phyloP scores from a whole-genome alignment of 2,888 invertebrate genomes.

The Dendrolimus houi region DNA sequence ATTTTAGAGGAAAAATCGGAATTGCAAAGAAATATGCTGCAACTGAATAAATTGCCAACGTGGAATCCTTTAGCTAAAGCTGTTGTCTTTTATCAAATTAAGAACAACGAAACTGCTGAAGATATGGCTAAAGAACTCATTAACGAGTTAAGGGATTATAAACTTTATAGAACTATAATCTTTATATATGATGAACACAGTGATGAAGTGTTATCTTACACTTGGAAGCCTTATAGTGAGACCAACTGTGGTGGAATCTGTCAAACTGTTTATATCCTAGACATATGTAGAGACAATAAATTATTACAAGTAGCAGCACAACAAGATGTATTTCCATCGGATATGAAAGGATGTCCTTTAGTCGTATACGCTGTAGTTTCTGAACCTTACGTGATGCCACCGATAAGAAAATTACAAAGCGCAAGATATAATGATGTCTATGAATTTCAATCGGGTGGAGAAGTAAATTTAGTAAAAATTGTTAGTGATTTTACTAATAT shows the following conservation, averaged over 20 bases:
- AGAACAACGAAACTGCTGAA: constrained; percentile 35
- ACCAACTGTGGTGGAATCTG: constrained; percentile 60
- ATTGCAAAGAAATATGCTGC: constrained; percentile 57
- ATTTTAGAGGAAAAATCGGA: constrained; percentile 67
- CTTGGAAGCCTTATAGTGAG: constrained; percentile 62
- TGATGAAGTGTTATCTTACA: constrained; percentile 51
- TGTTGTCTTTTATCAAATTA: constrained; percentile 56
- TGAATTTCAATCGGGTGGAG: constrained; percentile 54
- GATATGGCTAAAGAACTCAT: constrained; percentile 49
- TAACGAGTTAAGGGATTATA: constrained; percentile 50
- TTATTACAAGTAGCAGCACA: constrained; percentile 39
- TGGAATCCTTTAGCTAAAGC: constrained; percentile 73
- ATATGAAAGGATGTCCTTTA: constrained; percentile 62
- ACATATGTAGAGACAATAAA: constrained; percentile 44
- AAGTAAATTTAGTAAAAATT: constrained; percentile 63
- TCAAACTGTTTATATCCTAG: constrained; percentile 52
- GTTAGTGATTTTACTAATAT: constrained; percentile 65
- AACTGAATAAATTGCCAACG: constrained; percentile 63
- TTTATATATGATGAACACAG: constrained; percentile 45
- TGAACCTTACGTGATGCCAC: constrained; percentile 68
- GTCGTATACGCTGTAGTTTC: constrained; percentile 57
- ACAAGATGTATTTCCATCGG: constrained; percentile 51
- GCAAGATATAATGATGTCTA: constrained; percentile 44
- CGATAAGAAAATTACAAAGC: constrained; percentile 34
- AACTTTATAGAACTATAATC: constrained; percentile 56